A percentile compares a stretch with the other conserved stretches of the same genome.
phyloP scores from a whole-genome alignment of 2,113 vertebrate genomes.

The Dipodomys spectabilis region DNA sequence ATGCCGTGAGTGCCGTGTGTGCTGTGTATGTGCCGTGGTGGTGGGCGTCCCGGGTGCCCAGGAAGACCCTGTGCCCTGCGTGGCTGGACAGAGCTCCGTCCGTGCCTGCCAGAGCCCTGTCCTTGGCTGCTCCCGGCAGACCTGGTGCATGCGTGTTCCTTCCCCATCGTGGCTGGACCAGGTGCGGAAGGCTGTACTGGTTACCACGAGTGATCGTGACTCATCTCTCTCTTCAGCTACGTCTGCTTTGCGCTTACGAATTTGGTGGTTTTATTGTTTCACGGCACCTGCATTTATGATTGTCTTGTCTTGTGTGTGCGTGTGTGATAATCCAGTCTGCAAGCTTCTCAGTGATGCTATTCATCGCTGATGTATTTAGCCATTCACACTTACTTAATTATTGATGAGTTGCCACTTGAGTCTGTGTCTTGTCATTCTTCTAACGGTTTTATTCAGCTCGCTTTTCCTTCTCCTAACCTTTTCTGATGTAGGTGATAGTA shows the following conservation, averaged over 20 bases:
- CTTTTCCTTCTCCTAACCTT: not conserved
- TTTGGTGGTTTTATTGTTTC: rapidly evolving
- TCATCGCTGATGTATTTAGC: not conserved
- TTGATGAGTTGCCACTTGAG: rapidly evolving
- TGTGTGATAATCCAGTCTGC: too few species aligned
- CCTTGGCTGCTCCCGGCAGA: not conserved
- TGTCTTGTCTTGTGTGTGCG: not conserved
- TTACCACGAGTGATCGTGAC: too few species aligned
- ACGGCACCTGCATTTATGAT: rapidly evolving
- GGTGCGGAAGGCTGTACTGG: too few species aligned
- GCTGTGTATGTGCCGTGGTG: too few species aligned
- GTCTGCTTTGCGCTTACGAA: rapidly evolving
- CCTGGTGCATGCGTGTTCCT: too few species aligned
- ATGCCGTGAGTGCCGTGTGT: too few species aligned
- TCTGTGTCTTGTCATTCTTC: not conserved
- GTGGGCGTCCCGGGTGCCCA: too few species aligned
- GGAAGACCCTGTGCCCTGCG: rapidly evolving
- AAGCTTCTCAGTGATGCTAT: not conserved
- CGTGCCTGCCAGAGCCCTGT: rapidly evolving
- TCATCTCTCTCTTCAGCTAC: too few species aligned
- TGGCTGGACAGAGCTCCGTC: rapidly evolving
- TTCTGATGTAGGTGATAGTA: not conserved
- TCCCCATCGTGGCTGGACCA: too few species aligned
- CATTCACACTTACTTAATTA: not conserved
- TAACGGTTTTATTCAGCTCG: not conserved